Percentiles rank a stretch among this genome's conserved stretches.
Evolutionary conservation across 2,113 vertebrate species (phyloP).

Genomic region (Chlamydotis undulata): DNA sequence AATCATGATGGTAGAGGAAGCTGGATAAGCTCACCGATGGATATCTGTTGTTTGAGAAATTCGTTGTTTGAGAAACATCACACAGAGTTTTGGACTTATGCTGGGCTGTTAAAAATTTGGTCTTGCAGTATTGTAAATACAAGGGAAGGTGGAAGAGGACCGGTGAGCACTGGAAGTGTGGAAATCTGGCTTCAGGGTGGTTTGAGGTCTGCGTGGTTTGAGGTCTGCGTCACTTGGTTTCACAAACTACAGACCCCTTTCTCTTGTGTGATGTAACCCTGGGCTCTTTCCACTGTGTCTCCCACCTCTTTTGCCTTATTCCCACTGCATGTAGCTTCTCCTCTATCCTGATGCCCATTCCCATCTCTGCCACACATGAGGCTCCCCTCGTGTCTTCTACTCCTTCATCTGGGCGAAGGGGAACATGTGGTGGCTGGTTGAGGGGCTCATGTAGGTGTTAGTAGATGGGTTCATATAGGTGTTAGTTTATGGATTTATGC

Average conservation of each 20-base stretch:
- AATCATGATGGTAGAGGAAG: neutral
- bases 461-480: neutral
- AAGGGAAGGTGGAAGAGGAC: neutral
- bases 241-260: neutral
- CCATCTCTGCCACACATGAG: rapidly evolving
- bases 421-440: neutral
- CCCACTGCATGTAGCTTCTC: neutral
- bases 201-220: neutral
- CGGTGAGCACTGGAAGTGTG: neutral
- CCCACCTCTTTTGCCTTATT: neutral
- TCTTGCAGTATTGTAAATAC: neutral
- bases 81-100: neutral
- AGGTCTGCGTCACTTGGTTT: rapidly evolving
- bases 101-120: neutral
- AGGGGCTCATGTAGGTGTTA: neutral
- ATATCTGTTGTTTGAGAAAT: neutral
- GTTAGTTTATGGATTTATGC: neutral
- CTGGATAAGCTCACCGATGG: neutral
- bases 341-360: neutral
- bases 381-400: neutral
- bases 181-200: neutral
- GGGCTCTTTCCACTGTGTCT: neutral
- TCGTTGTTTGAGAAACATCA: neutral
- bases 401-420: neutral
- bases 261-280: neutral